These are phyloP conservation scores for Caranx ignobilis DNA, from an alignment of 2,113 vertebrate genomes.

Conservation along the genomic window DNA sequence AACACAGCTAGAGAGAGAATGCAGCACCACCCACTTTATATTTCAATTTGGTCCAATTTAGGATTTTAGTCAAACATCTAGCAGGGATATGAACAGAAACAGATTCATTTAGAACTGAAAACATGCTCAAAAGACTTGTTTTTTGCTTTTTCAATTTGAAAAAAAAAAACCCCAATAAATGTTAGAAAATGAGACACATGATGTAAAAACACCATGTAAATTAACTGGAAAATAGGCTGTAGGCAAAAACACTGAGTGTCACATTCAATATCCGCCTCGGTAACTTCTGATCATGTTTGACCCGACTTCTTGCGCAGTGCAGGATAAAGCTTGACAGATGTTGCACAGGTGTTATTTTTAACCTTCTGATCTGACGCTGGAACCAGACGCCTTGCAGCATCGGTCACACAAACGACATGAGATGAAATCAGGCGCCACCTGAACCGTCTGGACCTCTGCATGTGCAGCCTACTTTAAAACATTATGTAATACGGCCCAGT, in stretches of 20 bases:
- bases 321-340: too few species aligned
- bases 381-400: not conserved
- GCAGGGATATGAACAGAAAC: not conserved
- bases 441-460: too few species aligned
- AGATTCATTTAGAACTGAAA: not conserved
- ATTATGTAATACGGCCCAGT: too few species aligned
- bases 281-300: not conserved
- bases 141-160: not conserved
- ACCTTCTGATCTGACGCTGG: not conserved
- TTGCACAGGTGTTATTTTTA: not conserved
- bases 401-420: too few species aligned
- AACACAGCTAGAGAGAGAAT: not conserved
- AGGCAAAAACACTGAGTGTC: too few species aligned
- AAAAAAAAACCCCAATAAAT: not conserved
- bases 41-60: not conserved
- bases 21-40: too few species aligned
- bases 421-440: too few species aligned
- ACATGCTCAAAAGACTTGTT: too few species aligned
- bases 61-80: not conserved
- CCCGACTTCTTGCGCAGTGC: not conserved
- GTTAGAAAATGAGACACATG: too few species aligned
- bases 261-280: too few species aligned
- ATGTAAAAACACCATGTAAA: not conserved
- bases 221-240: not conserved
- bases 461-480: too few species aligned